phyloP scores from a whole-genome alignment of 2,888 invertebrate species.

The Dolichopus griseipennis region DNA sequence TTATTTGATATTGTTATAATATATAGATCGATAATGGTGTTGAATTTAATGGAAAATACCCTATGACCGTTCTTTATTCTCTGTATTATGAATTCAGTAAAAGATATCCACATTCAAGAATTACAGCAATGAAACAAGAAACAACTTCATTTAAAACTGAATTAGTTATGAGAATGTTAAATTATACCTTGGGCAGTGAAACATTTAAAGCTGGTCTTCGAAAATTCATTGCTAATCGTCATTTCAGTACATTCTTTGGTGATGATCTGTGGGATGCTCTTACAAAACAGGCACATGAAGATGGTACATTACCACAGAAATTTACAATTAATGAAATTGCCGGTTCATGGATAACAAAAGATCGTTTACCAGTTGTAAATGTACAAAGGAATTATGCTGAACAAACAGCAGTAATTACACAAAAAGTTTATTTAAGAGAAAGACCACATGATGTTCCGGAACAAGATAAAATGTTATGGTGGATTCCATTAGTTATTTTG shows the following conservation, averaged over 20 bases:
- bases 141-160: constrained; percentile 67
- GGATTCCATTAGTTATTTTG: constrained; percentile 59
- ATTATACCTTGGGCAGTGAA: constrained; percentile 68
- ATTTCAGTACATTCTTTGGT: constrained; percentile 65
- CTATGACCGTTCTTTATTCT: constrained; percentile 68
- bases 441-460: constrained; percentile 64
- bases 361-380: constrained; percentile 65
- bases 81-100: constrained; percentile 74
- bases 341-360: constrained; percentile 73
- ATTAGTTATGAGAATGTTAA: constrained; percentile 80
- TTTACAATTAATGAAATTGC: constrained; percentile 63
- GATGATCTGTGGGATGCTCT: constrained; percentile 72
- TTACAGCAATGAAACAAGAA: constrained; percentile 62
- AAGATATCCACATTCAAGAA: constrained; percentile 66
- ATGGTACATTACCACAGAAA: constrained; percentile 47
- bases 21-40: constrained; percentile 57
- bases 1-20: not conserved
- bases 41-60: constrained; percentile 72
- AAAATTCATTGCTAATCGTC: constrained; percentile 57
- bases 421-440: constrained; percentile 63
- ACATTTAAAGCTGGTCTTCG: constrained; percentile 66
- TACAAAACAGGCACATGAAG: constrained; percentile 56
- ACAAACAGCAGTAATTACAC: constrained; percentile 50
- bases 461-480: constrained; percentile 63
- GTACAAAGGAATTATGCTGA: constrained; percentile 59